These are phyloP conservation scores for Psittacula cyanocephala DNA, from an alignment of 2,113 vertebrate genomes.

Conservation along the genomic window DNA sequence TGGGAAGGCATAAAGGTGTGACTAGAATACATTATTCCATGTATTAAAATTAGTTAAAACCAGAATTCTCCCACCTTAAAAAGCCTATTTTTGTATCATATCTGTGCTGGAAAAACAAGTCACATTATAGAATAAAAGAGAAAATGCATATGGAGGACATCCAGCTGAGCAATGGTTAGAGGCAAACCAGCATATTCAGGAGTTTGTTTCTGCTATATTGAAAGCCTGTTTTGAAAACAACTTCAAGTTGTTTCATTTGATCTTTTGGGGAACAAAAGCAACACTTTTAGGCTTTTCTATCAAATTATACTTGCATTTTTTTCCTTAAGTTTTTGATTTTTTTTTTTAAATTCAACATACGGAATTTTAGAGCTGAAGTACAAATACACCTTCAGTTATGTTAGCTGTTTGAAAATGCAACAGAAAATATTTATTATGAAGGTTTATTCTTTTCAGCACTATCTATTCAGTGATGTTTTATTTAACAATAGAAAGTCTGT, in stretches of 20 bases:
- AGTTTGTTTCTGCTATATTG: not conserved
- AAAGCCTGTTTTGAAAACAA: constrained; percentile 6
- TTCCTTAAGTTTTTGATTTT: not conserved
- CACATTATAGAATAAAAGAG: not conserved
- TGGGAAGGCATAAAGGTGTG: not conserved
- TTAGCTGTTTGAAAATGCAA: not conserved
- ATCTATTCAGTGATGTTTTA: not conserved
- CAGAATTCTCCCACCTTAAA: not conserved
- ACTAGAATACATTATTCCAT: not conserved
- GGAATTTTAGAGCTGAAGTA: not conserved
- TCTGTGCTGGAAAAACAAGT: not conserved
- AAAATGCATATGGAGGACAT: not conserved
- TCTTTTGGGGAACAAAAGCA: not conserved
- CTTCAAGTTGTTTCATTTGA: not conserved
- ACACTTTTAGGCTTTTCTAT: not conserved
- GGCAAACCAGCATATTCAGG: not conserved
- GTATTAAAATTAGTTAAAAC: not conserved
- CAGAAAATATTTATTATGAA: not conserved
- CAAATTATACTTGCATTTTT: not conserved
- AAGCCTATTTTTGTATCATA: not conserved
- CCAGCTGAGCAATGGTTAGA: not conserved
- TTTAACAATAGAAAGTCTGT: not conserved
- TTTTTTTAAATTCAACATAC: not conserved
- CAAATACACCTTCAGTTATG: not conserved
- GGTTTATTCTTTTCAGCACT: not conserved